Conservation (phyloP, 2,888 invertebrate species). For the Xestobium rufovillosum region DNA sequence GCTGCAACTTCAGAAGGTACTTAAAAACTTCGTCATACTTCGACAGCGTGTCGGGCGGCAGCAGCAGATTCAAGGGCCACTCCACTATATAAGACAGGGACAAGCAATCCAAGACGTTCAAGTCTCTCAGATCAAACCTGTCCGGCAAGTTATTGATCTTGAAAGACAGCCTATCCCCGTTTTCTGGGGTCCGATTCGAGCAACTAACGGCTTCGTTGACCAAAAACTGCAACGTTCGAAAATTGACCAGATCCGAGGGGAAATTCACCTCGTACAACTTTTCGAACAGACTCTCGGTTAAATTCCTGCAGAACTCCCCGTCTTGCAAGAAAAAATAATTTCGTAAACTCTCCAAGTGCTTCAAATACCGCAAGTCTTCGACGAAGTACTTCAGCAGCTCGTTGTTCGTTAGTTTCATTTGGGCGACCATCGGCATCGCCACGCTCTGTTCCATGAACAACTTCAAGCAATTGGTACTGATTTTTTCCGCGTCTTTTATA, state of each 20-base stretch:
- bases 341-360: constrained; percentile 65
- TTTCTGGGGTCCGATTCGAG: constrained; percentile 55
- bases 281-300: constrained; percentile 62
- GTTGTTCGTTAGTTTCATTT: constrained; percentile 62
- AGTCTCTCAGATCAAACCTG: constrained; percentile 55
- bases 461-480: constrained; percentile 33
- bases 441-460: constrained; percentile 43
- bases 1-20: constrained; percentile 64
- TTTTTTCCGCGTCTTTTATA: too few species aligned
- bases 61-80: constrained; percentile 73
- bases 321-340: constrained; percentile 74
- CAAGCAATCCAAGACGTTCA: constrained; percentile 60
- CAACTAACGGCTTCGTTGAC: constrained; percentile 61
- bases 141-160: constrained; percentile 54
- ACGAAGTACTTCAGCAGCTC: constrained; percentile 65
- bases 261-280: constrained; percentile 57
- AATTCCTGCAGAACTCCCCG: constrained; percentile 67
- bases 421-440: constrained; percentile 58
- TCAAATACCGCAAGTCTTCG: constrained; percentile 57
- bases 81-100: constrained; percentile 61
- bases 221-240: constrained; percentile 59
- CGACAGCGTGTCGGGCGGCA: constrained; percentile 61
- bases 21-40: constrained; percentile 70
- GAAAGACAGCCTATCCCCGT: constrained; percentile 56
- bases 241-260: constrained; percentile 62